Evolutionary conservation across 2,113 vertebrate genomes (phyloP), one percentile per base, ranked within the genome.

Genomic region (Actenoides hombroni): DNA sequence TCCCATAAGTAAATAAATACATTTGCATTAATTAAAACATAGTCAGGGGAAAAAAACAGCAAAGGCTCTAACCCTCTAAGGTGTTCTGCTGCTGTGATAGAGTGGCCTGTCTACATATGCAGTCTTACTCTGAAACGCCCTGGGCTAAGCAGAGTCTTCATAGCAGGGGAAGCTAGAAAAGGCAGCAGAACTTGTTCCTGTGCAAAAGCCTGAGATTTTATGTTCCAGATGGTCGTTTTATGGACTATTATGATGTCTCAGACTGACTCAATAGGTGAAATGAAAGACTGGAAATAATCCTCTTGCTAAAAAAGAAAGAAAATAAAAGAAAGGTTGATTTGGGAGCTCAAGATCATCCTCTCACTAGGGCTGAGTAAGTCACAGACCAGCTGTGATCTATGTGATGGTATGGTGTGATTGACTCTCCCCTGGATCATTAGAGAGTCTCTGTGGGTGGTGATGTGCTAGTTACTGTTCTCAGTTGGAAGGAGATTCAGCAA

Each of bases 391-490:
- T 93, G 90, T 77, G 92, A 88, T 93, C 88, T 88, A 39, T 88
- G 83, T 46, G 73, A 83, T 86, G 29, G 83, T 93, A 42, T 1
- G 3, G 60, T 94, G 92, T 95, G 92, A 95, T 93, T 95, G 95
- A 86, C 83, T 96, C 94, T 88, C 68, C 79, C 42, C 37, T 71
- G 88, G 85, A 92, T 88, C 90, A 77, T 93, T 96, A 95, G 39
- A 88, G 88, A 71, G 71, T 88, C 90, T 95, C 93, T 48, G 71
- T 86, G 56, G 85, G 90, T 83, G 60, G 35, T 93, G 85, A 83
- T 88, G 80, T 95, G 83, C 90, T 85, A 78, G 86, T 94, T 92
- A 92, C 90, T 87, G 87, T 90, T 92, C 92, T 93, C 90, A 83
- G 82, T 74, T 97, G 93, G 90, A 93, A 94, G 54, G 46, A 94